Evolutionary conservation across 1,140 invertebrate species (phyloP).

Genomic region (Dreissena polymorpha): DNA sequence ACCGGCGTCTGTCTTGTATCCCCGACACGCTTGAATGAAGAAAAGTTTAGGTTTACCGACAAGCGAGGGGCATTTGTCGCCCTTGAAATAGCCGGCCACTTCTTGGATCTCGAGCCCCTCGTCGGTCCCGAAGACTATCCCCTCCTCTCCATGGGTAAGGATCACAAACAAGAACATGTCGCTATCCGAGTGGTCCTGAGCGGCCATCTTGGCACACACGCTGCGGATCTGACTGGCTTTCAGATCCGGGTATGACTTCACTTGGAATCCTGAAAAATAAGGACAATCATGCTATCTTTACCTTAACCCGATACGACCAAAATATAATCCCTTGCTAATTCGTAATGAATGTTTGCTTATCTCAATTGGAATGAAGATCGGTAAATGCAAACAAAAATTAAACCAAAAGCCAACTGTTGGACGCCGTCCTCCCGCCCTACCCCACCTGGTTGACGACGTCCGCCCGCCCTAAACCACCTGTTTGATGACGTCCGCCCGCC

Average conservation of each 20-base stretch:
- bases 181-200: constrained; percentile 26
- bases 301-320: not conserved
- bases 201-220: constrained; percentile 27
- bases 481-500: not conserved
- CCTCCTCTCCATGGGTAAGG: constrained; percentile 70
- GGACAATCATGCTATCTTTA: not conserved
- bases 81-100: constrained; percentile 69
- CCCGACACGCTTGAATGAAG: constrained; percentile 75
- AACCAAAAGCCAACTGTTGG: not conserved
- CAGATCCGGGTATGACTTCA: not conserved
- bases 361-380: not conserved
- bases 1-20: constrained; percentile 54
- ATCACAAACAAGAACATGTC: constrained; percentile 64
- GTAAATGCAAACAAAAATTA: not conserved
- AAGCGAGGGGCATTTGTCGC: constrained; percentile 63
- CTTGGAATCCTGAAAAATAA: constrained; percentile 33
- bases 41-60: constrained; percentile 75
- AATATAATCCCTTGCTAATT: not conserved
- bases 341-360: not conserved
- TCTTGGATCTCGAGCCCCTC: constrained; percentile 58
- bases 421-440: not conserved
- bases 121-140: constrained; percentile 67
- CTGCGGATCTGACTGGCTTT: constrained; percentile 12
- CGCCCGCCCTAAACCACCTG: not conserved
- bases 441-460: too few species aligned